phyloP scores from a whole-genome alignment of 2,888 invertebrate species.

The Syrista parreyssii region DNA sequence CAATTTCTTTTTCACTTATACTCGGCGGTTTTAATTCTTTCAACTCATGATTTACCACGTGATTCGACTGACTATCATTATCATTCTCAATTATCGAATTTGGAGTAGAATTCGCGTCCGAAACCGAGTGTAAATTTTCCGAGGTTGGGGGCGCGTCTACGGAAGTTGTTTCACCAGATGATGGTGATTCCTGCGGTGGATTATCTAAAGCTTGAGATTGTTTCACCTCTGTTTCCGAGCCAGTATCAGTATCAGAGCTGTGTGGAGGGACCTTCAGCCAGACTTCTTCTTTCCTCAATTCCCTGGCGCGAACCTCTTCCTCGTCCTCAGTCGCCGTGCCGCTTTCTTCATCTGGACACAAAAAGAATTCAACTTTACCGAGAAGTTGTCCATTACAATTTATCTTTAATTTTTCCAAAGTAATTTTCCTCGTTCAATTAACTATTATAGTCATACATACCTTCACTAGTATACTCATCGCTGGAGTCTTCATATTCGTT shows the following conservation, averaged over 20 bases:
- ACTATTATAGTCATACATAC: constrained; percentile 46
- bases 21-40: neutral
- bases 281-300: constrained; percentile 76
- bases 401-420: neutral
- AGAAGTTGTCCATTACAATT: neutral
- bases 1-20: neutral
- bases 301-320: constrained; percentile 76
- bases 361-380: constrained; percentile 5
- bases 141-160: neutral
- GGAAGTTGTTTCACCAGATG: constrained; percentile 21
- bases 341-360: constrained; percentile 71
- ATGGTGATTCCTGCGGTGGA: constrained; percentile 27
- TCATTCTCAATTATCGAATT: neutral
- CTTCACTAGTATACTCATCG: constrained; percentile 65
- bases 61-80: neutral
- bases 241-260: constrained; percentile 74
- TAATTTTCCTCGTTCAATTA: neutral
- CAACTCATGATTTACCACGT: neutral
- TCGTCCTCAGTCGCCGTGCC: constrained; percentile 82
- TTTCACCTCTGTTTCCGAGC: constrained; percentile 81
- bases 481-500: constrained; percentile 68
- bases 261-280: constrained; percentile 73
- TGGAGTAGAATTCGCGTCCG: neutral
- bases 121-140: neutral
- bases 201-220: constrained; percentile 45